Evolutionary conservation across 2,888 invertebrate genomes (phyloP).

Genomic region (Drosophila birchii): DNA sequence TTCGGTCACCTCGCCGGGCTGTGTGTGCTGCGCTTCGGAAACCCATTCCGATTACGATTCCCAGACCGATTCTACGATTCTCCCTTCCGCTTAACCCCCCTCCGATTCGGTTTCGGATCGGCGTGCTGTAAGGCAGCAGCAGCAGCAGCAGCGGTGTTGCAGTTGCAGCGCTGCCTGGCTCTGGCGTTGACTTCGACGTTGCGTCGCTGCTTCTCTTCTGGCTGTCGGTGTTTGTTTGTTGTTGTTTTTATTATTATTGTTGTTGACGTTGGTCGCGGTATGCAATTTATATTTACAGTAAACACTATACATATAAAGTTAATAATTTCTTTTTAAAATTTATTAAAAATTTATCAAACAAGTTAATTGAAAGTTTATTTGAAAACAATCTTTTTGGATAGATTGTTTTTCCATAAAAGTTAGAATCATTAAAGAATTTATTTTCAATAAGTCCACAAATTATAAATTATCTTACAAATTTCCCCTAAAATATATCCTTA

Average conservation of each 20-base stretch:
- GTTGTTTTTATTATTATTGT: constrained; percentile 75
- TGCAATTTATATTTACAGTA: constrained; percentile 74
- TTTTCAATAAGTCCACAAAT: not conserved
- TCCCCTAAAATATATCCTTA: not conserved
- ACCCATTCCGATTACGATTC: constrained; percentile 33
- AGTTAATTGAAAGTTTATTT: not conserved
- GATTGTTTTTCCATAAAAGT: fast-evolving
- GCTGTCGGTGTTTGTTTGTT: constrained; percentile 75
- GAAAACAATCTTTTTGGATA: not conserved
- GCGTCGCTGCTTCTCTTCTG: constrained; percentile 63
- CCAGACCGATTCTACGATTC: constrained; percentile 18
- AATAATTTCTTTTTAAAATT: too few species aligned
- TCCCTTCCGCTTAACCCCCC: not conserved
- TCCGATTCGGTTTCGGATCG: constrained; percentile 35
- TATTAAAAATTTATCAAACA: not conserved
- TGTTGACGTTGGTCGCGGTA: constrained; percentile 81
- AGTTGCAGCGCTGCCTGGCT: constrained; percentile 45
- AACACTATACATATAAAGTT: not conserved
- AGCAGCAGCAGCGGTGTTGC: constrained; percentile 42
- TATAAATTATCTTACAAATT: not conserved
- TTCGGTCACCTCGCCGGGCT: constrained; percentile 59
- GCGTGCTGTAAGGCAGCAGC: constrained; percentile 59
- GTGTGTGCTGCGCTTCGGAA: constrained; percentile 66
- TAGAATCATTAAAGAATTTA: too few species aligned
- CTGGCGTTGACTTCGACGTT: constrained; percentile 19